Percentiles rank a stretch among this genome's conserved stretches.
Evolutionary conservation across 2,888 invertebrate genomes (phyloP).

Genomic region (Drosophila fulvimacula): DNA sequence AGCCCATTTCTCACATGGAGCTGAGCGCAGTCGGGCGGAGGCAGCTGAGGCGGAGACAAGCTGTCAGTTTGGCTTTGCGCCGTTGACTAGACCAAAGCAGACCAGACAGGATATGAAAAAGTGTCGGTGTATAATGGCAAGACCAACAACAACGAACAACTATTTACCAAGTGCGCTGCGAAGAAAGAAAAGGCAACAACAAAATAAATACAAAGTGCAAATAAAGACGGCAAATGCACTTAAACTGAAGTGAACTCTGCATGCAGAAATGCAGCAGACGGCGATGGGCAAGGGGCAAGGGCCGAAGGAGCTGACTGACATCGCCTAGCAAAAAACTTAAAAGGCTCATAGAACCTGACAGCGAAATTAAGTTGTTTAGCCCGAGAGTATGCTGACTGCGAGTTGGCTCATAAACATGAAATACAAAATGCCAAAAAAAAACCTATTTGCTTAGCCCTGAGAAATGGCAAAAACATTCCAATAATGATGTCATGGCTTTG

Average conservation of each 20-base stretch:
- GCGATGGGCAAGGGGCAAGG: not conserved
- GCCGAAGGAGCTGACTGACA: constrained; percentile 7
- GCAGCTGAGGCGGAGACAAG: constrained; percentile 42
- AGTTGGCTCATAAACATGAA: constrained; percentile 38
- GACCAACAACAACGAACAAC: constrained; percentile 52
- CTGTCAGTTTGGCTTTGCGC: constrained; percentile 65
- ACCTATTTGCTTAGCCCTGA: not conserved
- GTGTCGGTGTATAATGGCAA: constrained; percentile 76
- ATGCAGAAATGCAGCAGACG: constrained; percentile 23
- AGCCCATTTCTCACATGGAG: constrained; percentile 67
- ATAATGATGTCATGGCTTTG: constrained; percentile 24
- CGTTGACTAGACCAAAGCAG: constrained; percentile 59
- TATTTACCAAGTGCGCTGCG: constrained; percentile 42
- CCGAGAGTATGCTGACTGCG: constrained; percentile 21
- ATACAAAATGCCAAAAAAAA: constrained; percentile 5
- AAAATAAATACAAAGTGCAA: constrained; percentile 71
- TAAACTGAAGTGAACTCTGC: constrained; percentile 78
- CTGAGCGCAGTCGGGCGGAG: not conserved
- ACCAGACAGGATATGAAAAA: constrained; percentile 79
- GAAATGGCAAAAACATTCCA: constrained; percentile 3
- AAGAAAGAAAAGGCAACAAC: constrained; percentile 45
- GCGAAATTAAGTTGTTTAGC: constrained; percentile 61
- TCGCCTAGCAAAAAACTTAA: constrained; percentile 42
- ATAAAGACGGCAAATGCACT: constrained; percentile 78
- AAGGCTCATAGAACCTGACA: constrained; percentile 52